phyloP scores from a whole-genome alignment of 2,888 invertebrate genomes.

The Perdita meconis region DNA sequence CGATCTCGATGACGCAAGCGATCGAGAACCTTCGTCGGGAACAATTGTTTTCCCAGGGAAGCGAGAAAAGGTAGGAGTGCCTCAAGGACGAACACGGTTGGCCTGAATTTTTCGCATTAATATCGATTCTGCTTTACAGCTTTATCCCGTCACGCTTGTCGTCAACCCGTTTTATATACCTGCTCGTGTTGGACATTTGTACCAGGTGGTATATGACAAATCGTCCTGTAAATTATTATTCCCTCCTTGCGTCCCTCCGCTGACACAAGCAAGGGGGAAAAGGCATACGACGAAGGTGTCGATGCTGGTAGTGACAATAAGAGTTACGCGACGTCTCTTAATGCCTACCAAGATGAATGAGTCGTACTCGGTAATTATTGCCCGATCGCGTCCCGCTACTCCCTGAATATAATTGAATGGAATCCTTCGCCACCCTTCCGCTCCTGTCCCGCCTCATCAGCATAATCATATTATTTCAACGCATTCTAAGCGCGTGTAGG shows the following conservation, averaged over 20 bases:
- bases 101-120: slow-evolving; percentile 56
- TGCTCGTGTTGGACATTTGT: slow-evolving; percentile 11
- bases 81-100: slow-evolving; percentile 42
- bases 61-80: slow-evolving; percentile 49
- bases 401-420: slow-evolving; percentile 62
- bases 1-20: not conserved
- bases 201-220: slow-evolving; percentile 42
- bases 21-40: slow-evolving; percentile 35
- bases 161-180: slow-evolving; percentile 24
- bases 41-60: slow-evolving; percentile 42
- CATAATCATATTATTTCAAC: slow-evolving; percentile 78
- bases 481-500: slow-evolving; percentile 71
- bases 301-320: slow-evolving; percentile 46
- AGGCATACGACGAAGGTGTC: slow-evolving; percentile 33
- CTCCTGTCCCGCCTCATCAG: slow-evolving; percentile 66
- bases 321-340: slow-evolving; percentile 44
- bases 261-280: not conserved
- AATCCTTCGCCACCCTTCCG: slow-evolving; percentile 23
- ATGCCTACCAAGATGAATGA: slow-evolving; percentile 74
- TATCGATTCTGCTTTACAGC: slow-evolving; percentile 48
- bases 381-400: slow-evolving; percentile 51
- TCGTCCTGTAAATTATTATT: slow-evolving; percentile 49
- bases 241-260: slow-evolving; percentile 15
- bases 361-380: slow-evolving; percentile 74
- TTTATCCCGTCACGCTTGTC: slow-evolving; percentile 25